Percentiles rank a stretch among this genome's conserved stretches.
Conservation (phyloP, 2,888 invertebrate genomes). For the Cyclophora punctaria region DNA sequence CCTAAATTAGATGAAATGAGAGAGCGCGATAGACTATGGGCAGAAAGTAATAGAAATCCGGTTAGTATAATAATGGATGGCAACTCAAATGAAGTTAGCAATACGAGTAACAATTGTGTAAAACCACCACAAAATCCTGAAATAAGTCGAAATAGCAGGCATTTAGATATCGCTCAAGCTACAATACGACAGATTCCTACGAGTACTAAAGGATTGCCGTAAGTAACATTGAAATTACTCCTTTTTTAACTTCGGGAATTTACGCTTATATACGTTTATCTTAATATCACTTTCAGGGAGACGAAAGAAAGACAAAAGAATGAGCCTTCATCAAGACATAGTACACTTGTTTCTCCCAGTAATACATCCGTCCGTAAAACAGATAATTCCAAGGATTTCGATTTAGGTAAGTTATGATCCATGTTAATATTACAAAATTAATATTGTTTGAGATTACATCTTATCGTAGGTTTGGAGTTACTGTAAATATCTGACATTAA, state of each 20-base stretch:
- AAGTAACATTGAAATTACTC: too few relatives aligned
- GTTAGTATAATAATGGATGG: conserved; percentile 39
- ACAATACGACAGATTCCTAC: conserved; percentile 22
- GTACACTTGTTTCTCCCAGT: conserved; percentile 40
- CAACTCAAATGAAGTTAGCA: conserved; percentile 57
- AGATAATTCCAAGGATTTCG: conserved; percentile 47
- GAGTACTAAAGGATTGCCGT: neutral
- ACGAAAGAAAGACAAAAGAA: conserved; percentile 38
- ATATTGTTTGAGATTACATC: too few relatives aligned
- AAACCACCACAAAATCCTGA: conserved; percentile 23
- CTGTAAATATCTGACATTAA: too few relatives aligned
- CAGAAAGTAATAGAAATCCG: conserved; percentile 37
- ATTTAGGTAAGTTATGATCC: conserved; percentile 49
- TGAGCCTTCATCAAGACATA: conserved; percentile 27
- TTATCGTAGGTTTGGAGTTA: too few relatives aligned
- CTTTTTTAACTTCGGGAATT: too few relatives aligned
- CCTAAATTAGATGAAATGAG: conserved; percentile 69
- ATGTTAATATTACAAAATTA: too few relatives aligned
- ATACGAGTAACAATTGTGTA: conserved; percentile 18
- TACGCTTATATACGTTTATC: too few relatives aligned
- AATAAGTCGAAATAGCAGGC: conserved; percentile 16
- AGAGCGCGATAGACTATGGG: conserved; percentile 57
- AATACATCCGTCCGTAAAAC: conserved; percentile 59
- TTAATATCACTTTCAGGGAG: conserved; percentile 35
- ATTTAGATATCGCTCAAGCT: conserved; percentile 13